Percentiles rank a stretch among this genome's conserved stretches.
Conservation (phyloP, 2,113 vertebrate species). For the Hippocampus barbouri region DNA sequence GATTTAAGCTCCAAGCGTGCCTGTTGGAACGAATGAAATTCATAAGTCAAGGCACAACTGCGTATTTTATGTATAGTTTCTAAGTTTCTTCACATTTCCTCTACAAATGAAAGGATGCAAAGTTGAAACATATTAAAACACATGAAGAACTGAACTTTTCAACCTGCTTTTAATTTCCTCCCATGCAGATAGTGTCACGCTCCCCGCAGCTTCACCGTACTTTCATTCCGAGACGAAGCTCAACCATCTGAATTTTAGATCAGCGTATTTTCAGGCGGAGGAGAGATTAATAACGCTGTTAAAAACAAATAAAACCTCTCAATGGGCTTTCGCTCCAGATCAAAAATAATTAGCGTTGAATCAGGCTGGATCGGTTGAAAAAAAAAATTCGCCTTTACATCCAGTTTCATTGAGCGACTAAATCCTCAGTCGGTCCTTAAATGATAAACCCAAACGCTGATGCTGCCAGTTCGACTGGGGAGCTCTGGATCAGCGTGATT, state of each 20-base stretch:
- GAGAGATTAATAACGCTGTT: slow-evolving; percentile 21
- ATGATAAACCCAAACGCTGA: slow-evolving; percentile 44
- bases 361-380: slow-evolving; percentile 26
- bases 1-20: too few species aligned
- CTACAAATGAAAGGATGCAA: too few species aligned
- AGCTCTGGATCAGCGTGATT: slow-evolving; percentile 63
- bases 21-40: too few species aligned
- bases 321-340: slow-evolving; percentile 23
- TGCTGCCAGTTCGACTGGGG: slow-evolving; percentile 53
- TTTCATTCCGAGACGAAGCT: slow-evolving; percentile 32
- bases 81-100: too few species aligned
- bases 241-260: slow-evolving; percentile 67
- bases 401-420: slow-evolving; percentile 48
- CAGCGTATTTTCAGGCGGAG: slow-evolving; percentile 23
- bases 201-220: slow-evolving; percentile 9
- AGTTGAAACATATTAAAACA: background rate
- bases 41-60: too few species aligned
- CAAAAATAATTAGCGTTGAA: slow-evolving; percentile 30
- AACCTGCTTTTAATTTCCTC: slow-evolving; percentile 20
- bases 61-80: too few species aligned
- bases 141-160: slow-evolving; percentile 8
- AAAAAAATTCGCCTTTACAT: background rate
- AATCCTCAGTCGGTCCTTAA: slow-evolving; percentile 51
- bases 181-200: slow-evolving; percentile 10
- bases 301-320: slow-evolving; percentile 36